Base-by-base conservation (phyloP, 2,888 invertebrate species). In the Priocnemis perturbator region DNA sequence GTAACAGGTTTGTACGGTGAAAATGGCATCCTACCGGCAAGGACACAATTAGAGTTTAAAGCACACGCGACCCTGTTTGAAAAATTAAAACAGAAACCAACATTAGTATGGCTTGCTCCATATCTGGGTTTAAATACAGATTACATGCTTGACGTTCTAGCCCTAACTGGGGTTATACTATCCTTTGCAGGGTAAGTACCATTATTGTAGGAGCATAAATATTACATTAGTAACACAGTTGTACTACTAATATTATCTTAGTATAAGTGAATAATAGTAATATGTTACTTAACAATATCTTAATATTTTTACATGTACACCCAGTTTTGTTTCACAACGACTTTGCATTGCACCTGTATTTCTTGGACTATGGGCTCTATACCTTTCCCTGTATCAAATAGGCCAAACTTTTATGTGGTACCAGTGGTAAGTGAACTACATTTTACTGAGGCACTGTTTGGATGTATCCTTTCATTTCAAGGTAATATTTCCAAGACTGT, bases 361-460 rank as follows among this genome's bases (percentile, higher is more conserved):
- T 87, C 90, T 91, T 21, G 87, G 91, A 3, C 89, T 95, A 26
- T 95, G 94, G 94, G 90, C 92, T 17, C 86, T 93, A 1, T 95
- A 95, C 87, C 93, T 93, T 81, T 95, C 95, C 0, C 85, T 95
- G n/a, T 94, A 93, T 83, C 94, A 94, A 90, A 92, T 95, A 77
- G 95, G 95, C 17, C 94, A 94, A 88, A 92, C 92, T 58, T 95
- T 95, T 87, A 91, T 95, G 83, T 92, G 92, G 90, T 93, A 93
- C 81, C 94, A 94, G 88, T 95, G 94, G 94, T 93, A 90, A 91
- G 91, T 91, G 71, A 19, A 50, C 11, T 50, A 11, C 3, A 5
- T 9, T 50, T 11, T 50, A 9, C 14, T 50, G 9, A n/a, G 19
- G 1, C 23, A 21, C 23, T 15, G 19, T 37, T 26, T 57, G 23